Base-by-base conservation (phyloP, 1,140 invertebrate genomes). In the Microplitis mediator region DNA sequence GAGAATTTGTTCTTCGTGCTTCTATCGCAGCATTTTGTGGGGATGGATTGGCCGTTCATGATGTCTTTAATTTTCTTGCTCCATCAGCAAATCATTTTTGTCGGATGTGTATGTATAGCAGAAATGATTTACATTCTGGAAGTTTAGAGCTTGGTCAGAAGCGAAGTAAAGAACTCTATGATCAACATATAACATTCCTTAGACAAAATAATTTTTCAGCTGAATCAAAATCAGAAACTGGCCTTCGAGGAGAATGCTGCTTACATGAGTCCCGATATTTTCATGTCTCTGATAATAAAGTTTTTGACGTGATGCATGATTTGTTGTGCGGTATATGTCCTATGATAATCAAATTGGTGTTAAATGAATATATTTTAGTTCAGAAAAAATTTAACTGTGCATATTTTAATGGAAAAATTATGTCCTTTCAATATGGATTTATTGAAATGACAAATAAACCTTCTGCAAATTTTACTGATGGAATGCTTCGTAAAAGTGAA, bases 361-460 rank as follows among this genome's bases (percentile, higher is more conserved):
- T 76, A 32, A 66, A 69, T 4, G 13, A 75, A n/a, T 71, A 70
- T 71, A 56, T 73, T 23, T 32, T 72, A 4, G 54, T 23, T 36
- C 39, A 71, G 73, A 45, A 34, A 58, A 16, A 66, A 4, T 76
- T 80, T 58, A 66, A 63, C 67, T 32, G 31, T 14, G 60, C 54
- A 0, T 73, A 74, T 64, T 70, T 80, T 1, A 80, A 80, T 74
- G 71, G 67, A 36, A 52, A 8, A 69, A 76, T 80, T 52, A 23
- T 60, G 3, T 68, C 60, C 4, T 79, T 79, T 51, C 63, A 77
- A 51, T 79, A 76, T 71, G 76, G 79, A 11, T 68, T 68, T n/a
- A 34, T 72, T 9, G 78, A 81, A 54, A 68, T 61, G 3, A 75
- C 68, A 58, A 77, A 81, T 36, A 81, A 81, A 52, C 79, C 79